Base-by-base conservation (phyloP, 2,113 vertebrate genomes). In the Egretta garzetta region DNA sequence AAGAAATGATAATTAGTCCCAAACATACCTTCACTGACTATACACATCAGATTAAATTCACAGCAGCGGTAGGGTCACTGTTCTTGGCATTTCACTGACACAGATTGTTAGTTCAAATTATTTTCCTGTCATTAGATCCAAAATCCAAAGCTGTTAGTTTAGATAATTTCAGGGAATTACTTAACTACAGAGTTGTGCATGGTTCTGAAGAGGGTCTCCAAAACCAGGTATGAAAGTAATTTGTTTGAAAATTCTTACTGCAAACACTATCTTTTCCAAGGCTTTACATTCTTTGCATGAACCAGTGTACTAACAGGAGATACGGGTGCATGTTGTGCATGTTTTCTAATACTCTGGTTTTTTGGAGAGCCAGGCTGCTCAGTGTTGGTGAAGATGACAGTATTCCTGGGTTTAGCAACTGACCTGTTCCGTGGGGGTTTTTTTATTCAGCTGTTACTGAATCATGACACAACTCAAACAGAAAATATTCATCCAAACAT, bases 191-290 rank as follows among this genome's bases (percentile, higher is more conserved):
- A 66, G 49, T 66, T 77, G 26, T 80, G 12, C 12, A 6, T 84
- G 32, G 56, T 85, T 92, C 41, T 71, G 53, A 89, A 60, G 30
- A 81, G 52, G 30, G 63, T 68, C 45, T 75, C 32, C 80, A 47
- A 84, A 97, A 96, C 24, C 11, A 41, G 49, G 2, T 58, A 72
- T n/a, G n/a, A 60, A 43, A 68, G 24, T 27, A 13, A 35, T 60
- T 85, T 52, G 91, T 72, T 86, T 53, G 12, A 59, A 66, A 83
- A 96, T 95, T 96, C 94, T 97, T 97, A 93, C 64, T 98, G 98
- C 97, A 97, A 98, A 98, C 97, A 47, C 77, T 88, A 4, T 95
- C 74, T 95, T 97, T 97, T 96, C 88, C 43, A 45, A 55, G 66
- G 86, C 74, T 96, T 97, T 93, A 67, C 41, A 8, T 95, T 94